A percentile compares a stretch with the other conserved stretches of the same genome.
These are phyloP conservation scores for Anneissia japonica DNA, from an alignment of 35 echinoderm and acorn worm species.

Conservation along the genomic window DNA sequence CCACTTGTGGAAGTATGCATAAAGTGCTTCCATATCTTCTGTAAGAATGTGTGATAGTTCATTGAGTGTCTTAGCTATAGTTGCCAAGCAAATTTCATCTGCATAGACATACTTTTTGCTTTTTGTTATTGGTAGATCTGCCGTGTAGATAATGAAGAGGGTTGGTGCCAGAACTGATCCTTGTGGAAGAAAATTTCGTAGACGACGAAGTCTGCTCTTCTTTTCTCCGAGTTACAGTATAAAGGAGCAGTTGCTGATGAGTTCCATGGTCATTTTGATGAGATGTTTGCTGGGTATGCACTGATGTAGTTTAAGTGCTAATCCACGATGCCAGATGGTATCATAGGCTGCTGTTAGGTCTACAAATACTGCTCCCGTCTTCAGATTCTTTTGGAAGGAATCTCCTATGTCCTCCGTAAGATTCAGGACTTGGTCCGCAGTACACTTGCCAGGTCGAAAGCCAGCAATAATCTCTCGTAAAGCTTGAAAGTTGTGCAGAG, in stretches of 20 bases:
- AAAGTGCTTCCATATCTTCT: too few relatives aligned
- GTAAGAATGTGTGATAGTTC: too few relatives aligned
- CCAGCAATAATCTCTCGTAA: constrained; percentile 27
- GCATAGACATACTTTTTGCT: constrained; percentile 33
- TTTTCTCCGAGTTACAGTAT: constrained; percentile 39
- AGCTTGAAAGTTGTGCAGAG: constrained; percentile 32
- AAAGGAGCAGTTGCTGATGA: constrained; percentile 27
- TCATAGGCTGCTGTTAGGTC: constrained; percentile 28
- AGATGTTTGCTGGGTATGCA: constrained; percentile 4
- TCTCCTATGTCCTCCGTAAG: constrained; percentile 37
- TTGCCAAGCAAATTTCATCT: constrained; percentile 36
- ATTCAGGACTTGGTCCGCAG: not conserved
- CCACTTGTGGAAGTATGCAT: too few relatives aligned
- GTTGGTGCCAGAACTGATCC: not conserved
- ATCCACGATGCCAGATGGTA: constrained; percentile 25
- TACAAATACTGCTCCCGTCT: constrained; percentile 17
- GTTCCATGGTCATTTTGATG: not conserved
- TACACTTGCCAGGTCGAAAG: not conserved
- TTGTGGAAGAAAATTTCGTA: constrained; percentile 47
- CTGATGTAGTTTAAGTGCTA: not conserved
- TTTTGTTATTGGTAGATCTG: constrained; percentile 19
- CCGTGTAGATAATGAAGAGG: not conserved
- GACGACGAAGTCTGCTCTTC: constrained; percentile 25
- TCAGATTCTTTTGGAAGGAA: not conserved
- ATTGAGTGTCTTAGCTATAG: too few relatives aligned